These are phyloP conservation scores for Thamnophis elegans DNA, from an alignment of 2,797 vertebrate genomes.

Conservation along the genomic window DNA sequence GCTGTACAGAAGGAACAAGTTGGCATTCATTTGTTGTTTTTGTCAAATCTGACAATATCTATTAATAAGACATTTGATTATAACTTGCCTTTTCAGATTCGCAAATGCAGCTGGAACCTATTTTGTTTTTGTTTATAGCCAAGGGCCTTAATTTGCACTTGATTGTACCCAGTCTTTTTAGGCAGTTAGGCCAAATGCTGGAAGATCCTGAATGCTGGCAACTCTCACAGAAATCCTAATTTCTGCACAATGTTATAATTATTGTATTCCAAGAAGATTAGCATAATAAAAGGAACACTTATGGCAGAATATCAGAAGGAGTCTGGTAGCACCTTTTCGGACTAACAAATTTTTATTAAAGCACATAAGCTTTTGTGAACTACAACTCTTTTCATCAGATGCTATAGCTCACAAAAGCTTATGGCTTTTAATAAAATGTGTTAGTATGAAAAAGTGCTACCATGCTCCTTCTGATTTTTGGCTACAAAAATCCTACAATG, in stretches of 20 bases:
- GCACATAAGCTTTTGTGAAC: neutral
- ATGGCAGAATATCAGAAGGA: neutral
- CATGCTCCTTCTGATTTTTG: neutral
- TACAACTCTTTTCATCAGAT: neutral
- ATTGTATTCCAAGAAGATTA: conserved; percentile 30
- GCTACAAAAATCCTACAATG: neutral
- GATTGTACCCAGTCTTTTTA: conserved; percentile 57
- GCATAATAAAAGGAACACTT: conserved; percentile 36
- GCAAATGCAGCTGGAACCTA: conserved; percentile 42
- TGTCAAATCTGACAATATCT: conserved; percentile 27
- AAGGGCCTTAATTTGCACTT: conserved; percentile 59
- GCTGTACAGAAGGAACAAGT: conserved; percentile 6
- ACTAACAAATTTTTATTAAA: neutral
- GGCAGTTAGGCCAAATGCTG: conserved; percentile 41
- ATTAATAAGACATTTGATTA: conserved; percentile 36
- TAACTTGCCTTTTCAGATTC: conserved; percentile 25
- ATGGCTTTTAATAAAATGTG: neutral
- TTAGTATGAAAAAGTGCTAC: neutral
- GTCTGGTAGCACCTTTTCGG: neutral
- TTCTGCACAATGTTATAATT: conserved; percentile 42
- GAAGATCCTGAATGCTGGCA: conserved; percentile 32
- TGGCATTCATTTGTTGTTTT: conserved; percentile 32
- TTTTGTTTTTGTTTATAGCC: conserved; percentile 40
- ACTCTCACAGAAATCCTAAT: conserved; percentile 42
- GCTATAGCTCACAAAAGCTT: neutral